Evolutionary conservation across 2,797 vertebrate species (phyloP).

Genomic region (Odontamblyopus rebecca): DNA sequence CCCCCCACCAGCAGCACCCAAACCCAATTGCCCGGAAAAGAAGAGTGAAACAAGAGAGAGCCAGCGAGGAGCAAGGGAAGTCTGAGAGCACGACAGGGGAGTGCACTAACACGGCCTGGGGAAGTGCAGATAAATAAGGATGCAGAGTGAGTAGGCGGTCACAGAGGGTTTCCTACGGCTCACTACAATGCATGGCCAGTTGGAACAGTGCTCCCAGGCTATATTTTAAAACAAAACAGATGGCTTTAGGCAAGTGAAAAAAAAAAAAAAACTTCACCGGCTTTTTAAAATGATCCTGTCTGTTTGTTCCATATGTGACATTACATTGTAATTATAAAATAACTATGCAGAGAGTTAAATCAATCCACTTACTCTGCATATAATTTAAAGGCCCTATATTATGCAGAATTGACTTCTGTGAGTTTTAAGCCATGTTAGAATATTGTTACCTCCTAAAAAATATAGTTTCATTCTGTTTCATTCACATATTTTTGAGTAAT

Average conservation of each 20-base stretch:
- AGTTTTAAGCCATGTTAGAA: too few relatives aligned
- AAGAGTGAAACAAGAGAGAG: constrained; percentile 66
- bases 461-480: too few relatives aligned
- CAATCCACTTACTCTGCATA: not conserved
- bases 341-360: not conserved
- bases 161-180: constrained; percentile 55
- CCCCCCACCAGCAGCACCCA: constrained; percentile 67
- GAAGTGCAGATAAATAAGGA: constrained; percentile 74
- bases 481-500: too few relatives aligned
- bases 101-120: constrained; percentile 68
- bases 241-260: constrained; percentile 6
- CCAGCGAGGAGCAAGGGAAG: constrained; percentile 40
- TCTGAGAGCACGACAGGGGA: constrained; percentile 59
- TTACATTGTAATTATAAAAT: not conserved
- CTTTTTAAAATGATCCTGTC: not conserved
- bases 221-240: constrained; percentile 31
- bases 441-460: too few relatives aligned
- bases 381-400: too few relatives aligned
- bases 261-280: not conserved
- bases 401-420: too few relatives aligned
- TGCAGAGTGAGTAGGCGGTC: constrained; percentile 58
- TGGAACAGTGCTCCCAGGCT: constrained; percentile 28
- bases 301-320: not conserved
- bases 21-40: constrained; percentile 82
- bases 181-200: constrained; percentile 39